These are phyloP conservation scores for Lepidurus apus DNA, from an alignment of 1,140 invertebrate genomes.

Conservation along the genomic window DNA sequence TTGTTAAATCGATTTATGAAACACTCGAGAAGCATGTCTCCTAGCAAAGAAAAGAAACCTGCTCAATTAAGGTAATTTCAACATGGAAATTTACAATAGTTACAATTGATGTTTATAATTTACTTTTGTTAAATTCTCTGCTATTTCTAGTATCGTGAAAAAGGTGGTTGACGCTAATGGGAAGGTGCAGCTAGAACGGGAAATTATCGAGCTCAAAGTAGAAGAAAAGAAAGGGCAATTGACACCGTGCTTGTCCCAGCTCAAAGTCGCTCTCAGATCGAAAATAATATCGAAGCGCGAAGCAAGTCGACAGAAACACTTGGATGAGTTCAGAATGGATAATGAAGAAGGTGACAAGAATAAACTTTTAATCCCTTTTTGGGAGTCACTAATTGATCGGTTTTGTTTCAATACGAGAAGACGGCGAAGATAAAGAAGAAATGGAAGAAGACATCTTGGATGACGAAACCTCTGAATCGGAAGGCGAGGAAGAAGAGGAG, in stretches of 20 bases:
- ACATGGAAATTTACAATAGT: too few species aligned
- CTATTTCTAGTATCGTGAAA: neutral
- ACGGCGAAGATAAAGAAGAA: neutral
- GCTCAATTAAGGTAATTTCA: neutral
- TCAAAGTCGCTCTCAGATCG: neutral
- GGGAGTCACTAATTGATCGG: neutral
- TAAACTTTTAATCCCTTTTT: neutral
- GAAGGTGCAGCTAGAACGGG: neutral
- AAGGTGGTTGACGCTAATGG: neutral
- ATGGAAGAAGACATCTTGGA: neutral
- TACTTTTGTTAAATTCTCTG: neutral
- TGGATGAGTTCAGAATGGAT: neutral
- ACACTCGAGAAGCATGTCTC: neutral
- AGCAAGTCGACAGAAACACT: neutral
- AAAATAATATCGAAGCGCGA: neutral
- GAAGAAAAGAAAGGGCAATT: neutral
- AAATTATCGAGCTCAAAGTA: neutral
- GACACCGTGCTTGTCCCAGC: neutral
- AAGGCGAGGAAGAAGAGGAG: neutral
- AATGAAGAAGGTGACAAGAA: conserved; percentile 10
- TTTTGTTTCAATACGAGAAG: neutral
- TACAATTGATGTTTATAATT: too few species aligned
- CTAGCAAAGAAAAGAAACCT: neutral
- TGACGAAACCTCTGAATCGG: neutral
- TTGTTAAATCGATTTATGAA: neutral